A percentile compares a stretch with the other conserved stretches of the same genome.
Evolutionary conservation across 2,888 invertebrate species (phyloP).

Genomic region (Temnothorax rugatulus): DNA sequence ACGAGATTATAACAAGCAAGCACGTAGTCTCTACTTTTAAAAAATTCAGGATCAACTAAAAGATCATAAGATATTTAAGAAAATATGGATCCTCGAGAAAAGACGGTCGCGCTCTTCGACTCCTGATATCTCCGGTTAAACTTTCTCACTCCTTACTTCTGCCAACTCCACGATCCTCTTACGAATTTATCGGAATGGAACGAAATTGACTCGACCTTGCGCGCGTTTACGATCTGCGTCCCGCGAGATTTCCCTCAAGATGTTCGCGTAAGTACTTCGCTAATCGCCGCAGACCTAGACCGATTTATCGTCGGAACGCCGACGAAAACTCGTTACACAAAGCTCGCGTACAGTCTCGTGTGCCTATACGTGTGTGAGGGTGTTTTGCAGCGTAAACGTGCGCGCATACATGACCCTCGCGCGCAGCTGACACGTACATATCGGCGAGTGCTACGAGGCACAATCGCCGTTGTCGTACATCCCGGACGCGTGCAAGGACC

Average conservation of each 20-base stretch:
- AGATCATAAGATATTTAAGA: neutral
- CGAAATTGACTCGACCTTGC: neutral
- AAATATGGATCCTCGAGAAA: neutral
- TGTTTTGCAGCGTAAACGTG: neutral
- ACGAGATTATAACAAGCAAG: neutral
- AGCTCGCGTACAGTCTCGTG: neutral
- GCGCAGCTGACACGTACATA: constrained; percentile 9
- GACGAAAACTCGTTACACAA: constrained; percentile 37
- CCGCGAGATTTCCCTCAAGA: constrained; percentile 12
- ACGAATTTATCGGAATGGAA: constrained; percentile 12
- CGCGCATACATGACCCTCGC: neutral
- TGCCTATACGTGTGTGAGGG: neutral
- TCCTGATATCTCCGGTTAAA: neutral
- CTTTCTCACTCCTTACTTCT: neutral
- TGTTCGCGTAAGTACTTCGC: neutral
- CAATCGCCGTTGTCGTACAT: constrained; percentile 41
- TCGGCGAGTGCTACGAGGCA: constrained; percentile 4
- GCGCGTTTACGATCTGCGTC: neutral
- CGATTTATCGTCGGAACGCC: neutral
- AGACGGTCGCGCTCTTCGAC: neutral
- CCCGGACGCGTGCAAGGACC: constrained; percentile 45
- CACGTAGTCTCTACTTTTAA: neutral
- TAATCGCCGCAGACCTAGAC: neutral
- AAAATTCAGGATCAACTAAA: neutral
- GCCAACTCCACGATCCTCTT: neutral